Evolutionary conservation across 1,140 invertebrate species (phyloP).

Genomic region (Lepidostoma basale): DNA sequence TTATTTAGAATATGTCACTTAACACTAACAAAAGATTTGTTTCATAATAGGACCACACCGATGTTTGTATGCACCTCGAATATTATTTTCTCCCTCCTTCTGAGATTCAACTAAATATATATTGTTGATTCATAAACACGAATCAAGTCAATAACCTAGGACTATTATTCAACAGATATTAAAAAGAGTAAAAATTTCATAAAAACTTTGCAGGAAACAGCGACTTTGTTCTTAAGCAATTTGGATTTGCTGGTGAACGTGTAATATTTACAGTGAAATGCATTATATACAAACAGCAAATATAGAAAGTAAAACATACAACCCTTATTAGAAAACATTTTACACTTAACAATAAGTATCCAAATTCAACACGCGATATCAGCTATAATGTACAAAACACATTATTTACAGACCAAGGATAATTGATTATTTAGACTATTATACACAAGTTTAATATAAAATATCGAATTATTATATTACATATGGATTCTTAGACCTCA

Average conservation of each 20-base stretch:
- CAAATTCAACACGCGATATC: too few relatives aligned
- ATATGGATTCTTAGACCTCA: background rate
- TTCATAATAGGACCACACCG: too few relatives aligned
- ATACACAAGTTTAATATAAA: too few relatives aligned
- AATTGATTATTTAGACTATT: too few relatives aligned
- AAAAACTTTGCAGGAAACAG: constrained; percentile 3
- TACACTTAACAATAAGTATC: too few relatives aligned
- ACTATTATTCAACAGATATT: background rate
- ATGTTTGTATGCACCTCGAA: too few relatives aligned
- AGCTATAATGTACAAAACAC: too few relatives aligned
- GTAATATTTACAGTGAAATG: constrained; percentile 8
- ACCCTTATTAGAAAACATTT: background rate
- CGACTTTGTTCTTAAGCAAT: constrained; percentile 20
- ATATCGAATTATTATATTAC: background rate
- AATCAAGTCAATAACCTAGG: background rate
- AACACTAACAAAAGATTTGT: too few relatives aligned
- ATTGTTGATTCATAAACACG: constrained; percentile 7
- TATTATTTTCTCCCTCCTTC: background rate
- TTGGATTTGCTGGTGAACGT: constrained; percentile 12
- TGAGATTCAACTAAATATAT: constrained; percentile 21
- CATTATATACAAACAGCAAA: background rate
- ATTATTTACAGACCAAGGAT: background rate
- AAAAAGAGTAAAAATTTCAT: constrained; percentile 8
- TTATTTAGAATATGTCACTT: too few relatives aligned
- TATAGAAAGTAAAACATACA: too few relatives aligned